A percentile compares a stretch with the other conserved stretches of the same genome.
Conservation (phyloP, 1,140 invertebrate genomes). For the Achatina immaculata region DNA sequence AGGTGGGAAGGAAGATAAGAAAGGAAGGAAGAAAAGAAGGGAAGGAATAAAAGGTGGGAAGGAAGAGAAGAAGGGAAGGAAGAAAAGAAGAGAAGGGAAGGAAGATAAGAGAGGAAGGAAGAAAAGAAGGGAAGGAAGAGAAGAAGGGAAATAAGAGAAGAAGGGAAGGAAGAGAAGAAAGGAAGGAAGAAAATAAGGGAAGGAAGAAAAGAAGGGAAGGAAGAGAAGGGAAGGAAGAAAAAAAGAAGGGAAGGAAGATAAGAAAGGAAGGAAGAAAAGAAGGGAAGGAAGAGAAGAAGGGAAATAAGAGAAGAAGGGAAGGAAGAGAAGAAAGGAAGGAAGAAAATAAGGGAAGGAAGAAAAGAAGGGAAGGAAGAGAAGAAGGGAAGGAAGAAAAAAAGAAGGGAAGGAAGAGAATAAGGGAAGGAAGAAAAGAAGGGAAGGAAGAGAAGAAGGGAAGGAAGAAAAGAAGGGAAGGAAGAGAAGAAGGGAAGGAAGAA, state of each 20-base stretch:
- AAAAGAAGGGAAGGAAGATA: constrained; percentile 7
- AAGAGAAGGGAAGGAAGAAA: not conserved
- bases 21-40: not conserved
- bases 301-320: too few species aligned
- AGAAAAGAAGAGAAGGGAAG: constrained; percentile 5
- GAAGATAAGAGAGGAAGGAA: too few species aligned
- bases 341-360: not conserved
- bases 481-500: too few species aligned
- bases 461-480: too few species aligned
- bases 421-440: not conserved
- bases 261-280: constrained; percentile 28
- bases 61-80: not conserved
- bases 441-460: not conserved
- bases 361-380: not conserved
- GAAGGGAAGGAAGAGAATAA: not conserved
- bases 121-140: too few species aligned
- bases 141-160: too few species aligned
- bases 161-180: not conserved
- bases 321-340: not conserved
- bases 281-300: not conserved
- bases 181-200: constrained; percentile 19
- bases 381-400: not conserved
- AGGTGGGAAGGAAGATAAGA: not conserved
- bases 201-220: constrained; percentile 23
- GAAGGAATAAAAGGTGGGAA: not conserved